Evolutionary conservation across 2,797 vertebrate species (phyloP).

Genomic region (Takifugu ocellatus): DNA sequence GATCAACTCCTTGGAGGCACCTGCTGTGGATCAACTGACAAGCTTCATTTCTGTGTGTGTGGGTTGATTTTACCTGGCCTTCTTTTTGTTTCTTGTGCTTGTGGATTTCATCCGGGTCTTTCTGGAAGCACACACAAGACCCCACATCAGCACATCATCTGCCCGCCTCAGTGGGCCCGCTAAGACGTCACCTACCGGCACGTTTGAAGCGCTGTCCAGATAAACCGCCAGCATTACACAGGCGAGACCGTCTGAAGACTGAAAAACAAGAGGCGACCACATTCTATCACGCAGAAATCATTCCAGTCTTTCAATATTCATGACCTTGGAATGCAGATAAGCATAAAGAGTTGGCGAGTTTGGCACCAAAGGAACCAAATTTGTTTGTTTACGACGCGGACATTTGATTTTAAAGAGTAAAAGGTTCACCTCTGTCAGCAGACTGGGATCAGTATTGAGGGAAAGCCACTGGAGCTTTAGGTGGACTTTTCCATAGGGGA

Average conservation of each 20-base stretch:
- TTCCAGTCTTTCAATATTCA: not conserved
- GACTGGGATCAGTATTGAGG: constrained; percentile 72
- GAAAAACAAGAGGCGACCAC: constrained; percentile 10
- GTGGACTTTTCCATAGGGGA: constrained; percentile 78
- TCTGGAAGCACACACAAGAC: constrained; percentile 69
- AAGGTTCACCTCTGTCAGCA: constrained; percentile 75
- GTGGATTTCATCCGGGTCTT: constrained; percentile 82
- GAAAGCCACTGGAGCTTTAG: constrained; percentile 91
- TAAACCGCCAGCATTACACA: constrained; percentile 91
- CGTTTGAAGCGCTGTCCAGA: constrained; percentile 85
- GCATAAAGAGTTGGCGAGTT: not conserved
- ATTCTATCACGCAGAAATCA: too few species aligned
- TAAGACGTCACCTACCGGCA: constrained; percentile 82
- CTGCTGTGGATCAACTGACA: too few species aligned
- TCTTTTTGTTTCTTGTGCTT: constrained; percentile 82
- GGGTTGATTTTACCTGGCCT: constrained; percentile 74
- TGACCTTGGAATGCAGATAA: not conserved
- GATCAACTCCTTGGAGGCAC: too few species aligned
- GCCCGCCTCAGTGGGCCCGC: too few species aligned
- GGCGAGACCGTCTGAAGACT: constrained; percentile 78
- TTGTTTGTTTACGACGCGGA: not conserved
- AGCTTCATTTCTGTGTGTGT: not conserved
- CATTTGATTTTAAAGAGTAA: too few species aligned
- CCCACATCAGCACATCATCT: not conserved
- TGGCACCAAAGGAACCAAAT: too few species aligned